phyloP scores from a whole-genome alignment of 2,888 invertebrate species.

The Spodoptera exigua region DNA sequence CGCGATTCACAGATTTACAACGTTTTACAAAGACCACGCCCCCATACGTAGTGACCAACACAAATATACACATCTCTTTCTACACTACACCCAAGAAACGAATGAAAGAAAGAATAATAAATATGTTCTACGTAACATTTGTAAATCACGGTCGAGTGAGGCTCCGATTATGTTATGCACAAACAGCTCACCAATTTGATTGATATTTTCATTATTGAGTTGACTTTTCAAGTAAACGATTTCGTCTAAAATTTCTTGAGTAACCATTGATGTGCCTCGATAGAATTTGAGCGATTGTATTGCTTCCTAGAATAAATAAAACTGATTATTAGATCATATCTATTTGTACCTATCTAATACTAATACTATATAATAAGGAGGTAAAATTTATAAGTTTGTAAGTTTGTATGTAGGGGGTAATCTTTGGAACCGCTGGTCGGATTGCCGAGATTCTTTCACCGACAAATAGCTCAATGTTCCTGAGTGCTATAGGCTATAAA shows the following conservation, averaged over 20 bases:
- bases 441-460: too few relatives aligned
- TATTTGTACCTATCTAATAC: too few relatives aligned
- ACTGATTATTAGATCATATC: neutral
- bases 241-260: constrained; percentile 60
- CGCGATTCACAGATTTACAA: neutral
- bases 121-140: neutral
- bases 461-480: too few relatives aligned
- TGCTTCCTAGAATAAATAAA: constrained; percentile 58
- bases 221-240: constrained; percentile 49
- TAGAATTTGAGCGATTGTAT: constrained; percentile 63
- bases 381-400: too few relatives aligned
- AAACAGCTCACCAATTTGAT: constrained; percentile 27
- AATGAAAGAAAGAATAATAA: constrained; percentile 33
- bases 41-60: neutral
- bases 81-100: neutral
- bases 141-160: neutral
- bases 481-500: too few relatives aligned
- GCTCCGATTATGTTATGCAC: constrained; percentile 27
- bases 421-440: too few relatives aligned
- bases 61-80: constrained; percentile 41
- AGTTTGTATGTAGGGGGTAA: too few relatives aligned
- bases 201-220: constrained; percentile 9
- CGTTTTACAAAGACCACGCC: constrained; percentile 30
- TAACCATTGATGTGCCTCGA: constrained; percentile 53
- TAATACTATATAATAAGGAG: too few relatives aligned